phyloP scores from a whole-genome alignment of 2,113 vertebrate species.

The Chaenogobius annularis region DNA sequence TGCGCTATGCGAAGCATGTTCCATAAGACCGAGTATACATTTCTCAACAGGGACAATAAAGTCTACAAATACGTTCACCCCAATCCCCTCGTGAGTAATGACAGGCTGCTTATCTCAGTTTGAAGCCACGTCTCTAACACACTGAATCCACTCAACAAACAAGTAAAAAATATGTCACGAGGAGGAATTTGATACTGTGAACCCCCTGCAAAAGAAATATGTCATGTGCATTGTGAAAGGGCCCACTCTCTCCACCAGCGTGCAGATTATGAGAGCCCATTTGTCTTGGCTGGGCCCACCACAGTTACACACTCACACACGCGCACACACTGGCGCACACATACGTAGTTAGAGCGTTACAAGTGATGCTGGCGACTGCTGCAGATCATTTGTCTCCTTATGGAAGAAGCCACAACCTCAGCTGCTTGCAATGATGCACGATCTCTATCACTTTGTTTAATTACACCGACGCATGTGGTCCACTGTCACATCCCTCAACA shows the following conservation, averaged over 20 bases:
- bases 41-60: not conserved
- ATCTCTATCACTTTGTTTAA: conserved; percentile 68
- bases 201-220: conserved; percentile 42
- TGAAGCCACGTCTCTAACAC: conserved; percentile 38
- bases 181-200: conserved; percentile 49
- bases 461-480: conserved; percentile 66
- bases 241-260: conserved; percentile 53
- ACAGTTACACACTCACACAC: conserved; percentile 40
- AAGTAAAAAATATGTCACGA: conserved; percentile 47
- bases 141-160: conserved; percentile 35
- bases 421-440: conserved; percentile 58
- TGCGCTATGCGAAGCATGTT: too few species aligned
- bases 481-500: conserved; percentile 52
- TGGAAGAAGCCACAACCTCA: conserved; percentile 58
- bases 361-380: conserved; percentile 57
- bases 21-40: too few species aligned
- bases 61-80: not conserved
- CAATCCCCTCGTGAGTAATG: not conserved
- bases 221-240: conserved; percentile 64
- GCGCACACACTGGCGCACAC: conserved; percentile 36
- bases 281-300: conserved; percentile 68
- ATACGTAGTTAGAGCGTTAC: conserved; percentile 55
- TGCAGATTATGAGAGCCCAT: conserved; percentile 64
- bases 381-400: conserved; percentile 65
- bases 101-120: conserved; percentile 53